phyloP scores from a whole-genome alignment of 2,888 invertebrate genomes.

The Acleris holmiana region DNA sequence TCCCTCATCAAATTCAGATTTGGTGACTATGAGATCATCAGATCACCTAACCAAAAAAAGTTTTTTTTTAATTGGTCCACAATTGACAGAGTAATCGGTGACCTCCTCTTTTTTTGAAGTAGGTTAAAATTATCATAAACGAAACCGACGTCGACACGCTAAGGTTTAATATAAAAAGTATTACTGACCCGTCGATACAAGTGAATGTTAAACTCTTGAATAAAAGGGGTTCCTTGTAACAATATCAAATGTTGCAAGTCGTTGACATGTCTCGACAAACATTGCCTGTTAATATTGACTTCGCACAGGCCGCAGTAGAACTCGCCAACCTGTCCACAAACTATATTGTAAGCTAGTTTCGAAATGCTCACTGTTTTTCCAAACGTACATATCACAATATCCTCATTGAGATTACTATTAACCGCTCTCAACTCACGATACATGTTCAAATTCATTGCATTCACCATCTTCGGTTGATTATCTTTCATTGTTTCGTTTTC shows the following conservation, averaged over 20 bases:
- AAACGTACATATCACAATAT: slow-evolving; percentile 38
- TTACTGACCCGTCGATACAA: slow-evolving; percentile 49
- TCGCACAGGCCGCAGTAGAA: slow-evolving; percentile 45
- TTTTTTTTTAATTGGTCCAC: no score
- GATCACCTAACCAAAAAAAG: no score
- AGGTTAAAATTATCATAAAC: no score
- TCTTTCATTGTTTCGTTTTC: background rate
- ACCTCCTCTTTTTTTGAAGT: no score
- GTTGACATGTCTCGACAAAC: slow-evolving; percentile 35
- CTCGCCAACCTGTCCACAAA: slow-evolving; percentile 5
- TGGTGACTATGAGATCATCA: no score
- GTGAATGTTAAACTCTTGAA: slow-evolving; percentile 39
- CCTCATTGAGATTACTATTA: slow-evolving; percentile 19
- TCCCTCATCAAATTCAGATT: no score
- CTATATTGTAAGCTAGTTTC: slow-evolving; percentile 41
- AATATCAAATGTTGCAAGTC: slow-evolving; percentile 35
- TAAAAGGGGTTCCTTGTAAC: slow-evolving; percentile 39
- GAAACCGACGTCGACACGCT: no score
- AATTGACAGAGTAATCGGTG: no score
- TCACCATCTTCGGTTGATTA: slow-evolving; percentile 5
- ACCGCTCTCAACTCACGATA: background rate
- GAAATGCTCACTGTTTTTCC: slow-evolving; percentile 35
- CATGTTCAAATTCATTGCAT: background rate
- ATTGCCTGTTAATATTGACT: background rate
- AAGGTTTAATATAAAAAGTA: background rate